Evolutionary conservation across 2,888 invertebrate species (phyloP).

Genomic region (Rhodophaea formosa): DNA sequence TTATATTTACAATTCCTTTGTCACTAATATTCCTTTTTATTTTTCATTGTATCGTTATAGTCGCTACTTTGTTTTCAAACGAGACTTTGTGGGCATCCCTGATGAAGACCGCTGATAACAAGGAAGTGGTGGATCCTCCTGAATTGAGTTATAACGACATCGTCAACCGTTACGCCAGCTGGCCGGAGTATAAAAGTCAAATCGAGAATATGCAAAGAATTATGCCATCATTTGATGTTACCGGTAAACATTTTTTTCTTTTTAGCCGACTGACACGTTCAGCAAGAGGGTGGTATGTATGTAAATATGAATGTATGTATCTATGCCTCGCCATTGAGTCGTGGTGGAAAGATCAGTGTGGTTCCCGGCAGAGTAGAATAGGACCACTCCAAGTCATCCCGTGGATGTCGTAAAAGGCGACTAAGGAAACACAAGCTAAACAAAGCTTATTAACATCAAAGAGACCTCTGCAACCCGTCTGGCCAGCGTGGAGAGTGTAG

Average conservation of each 20-base stretch:
- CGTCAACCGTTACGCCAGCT: not conserved
- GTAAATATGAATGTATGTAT: no score
- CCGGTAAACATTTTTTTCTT: not conserved
- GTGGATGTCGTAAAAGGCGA: no score
- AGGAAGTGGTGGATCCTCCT: not conserved
- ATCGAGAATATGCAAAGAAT: not conserved
- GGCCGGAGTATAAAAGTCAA: conserved; percentile 4
- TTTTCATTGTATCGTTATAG: not conserved
- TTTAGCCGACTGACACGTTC: not conserved
- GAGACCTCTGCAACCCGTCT: no score
- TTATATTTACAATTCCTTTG: not conserved
- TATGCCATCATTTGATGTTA: not conserved
- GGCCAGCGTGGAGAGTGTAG: no score
- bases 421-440: no score
- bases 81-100: not conserved
- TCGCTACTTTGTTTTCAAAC: conserved; percentile 4
- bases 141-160: not conserved
- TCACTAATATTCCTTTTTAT: not conserved
- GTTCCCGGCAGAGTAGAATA: no score
- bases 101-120: not conserved
- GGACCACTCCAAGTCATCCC: no score
- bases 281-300: no score
- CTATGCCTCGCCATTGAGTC: no score
- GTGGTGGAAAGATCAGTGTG: no score
- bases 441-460: no score